Percentiles rank a stretch among this genome's conserved stretches.
These are phyloP conservation scores for Papilio glaucus DNA, from an alignment of 1,140 invertebrate genomes.

Conservation along the genomic window DNA sequence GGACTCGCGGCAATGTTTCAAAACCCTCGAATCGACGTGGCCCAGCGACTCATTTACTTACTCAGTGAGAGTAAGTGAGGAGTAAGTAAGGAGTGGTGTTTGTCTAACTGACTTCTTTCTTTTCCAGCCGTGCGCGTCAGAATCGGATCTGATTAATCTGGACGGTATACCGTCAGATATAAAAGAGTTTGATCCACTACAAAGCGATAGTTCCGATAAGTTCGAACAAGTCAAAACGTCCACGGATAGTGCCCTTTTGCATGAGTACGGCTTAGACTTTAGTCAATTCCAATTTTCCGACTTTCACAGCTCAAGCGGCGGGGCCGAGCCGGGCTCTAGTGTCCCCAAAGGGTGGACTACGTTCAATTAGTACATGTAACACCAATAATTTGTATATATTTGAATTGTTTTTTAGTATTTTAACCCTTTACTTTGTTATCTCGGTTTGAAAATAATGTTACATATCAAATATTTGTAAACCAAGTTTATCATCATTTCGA, in stretches of 20 bases:
- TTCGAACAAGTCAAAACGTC: constrained; percentile 61
- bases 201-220: constrained; percentile 66
- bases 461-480: constrained; percentile 72
- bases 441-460: constrained; percentile 70
- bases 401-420: constrained; percentile 47
- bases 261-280: constrained; percentile 84
- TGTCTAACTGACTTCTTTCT: constrained; percentile 59
- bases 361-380: constrained; percentile 61
- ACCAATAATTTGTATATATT: constrained; percentile 40
- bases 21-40: background rate
- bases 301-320: constrained; percentile 55
- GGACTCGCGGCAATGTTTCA: background rate
- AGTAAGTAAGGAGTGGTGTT: too few species aligned
- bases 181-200: constrained; percentile 77
- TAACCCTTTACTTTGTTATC: constrained; percentile 41
- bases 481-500: constrained; percentile 46
- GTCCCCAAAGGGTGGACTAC: constrained; percentile 76
- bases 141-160: constrained; percentile 77
- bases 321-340: constrained; percentile 50
- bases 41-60: background rate
- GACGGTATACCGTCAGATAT: constrained; percentile 71
- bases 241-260: constrained; percentile 82
- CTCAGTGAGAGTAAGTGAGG: constrained; percentile 29
- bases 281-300: constrained; percentile 74
- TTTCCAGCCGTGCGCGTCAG: constrained; percentile 75